Base-by-base conservation (phyloP, 2,113 vertebrate species). In the Nycticryphes semicollaris region DNA sequence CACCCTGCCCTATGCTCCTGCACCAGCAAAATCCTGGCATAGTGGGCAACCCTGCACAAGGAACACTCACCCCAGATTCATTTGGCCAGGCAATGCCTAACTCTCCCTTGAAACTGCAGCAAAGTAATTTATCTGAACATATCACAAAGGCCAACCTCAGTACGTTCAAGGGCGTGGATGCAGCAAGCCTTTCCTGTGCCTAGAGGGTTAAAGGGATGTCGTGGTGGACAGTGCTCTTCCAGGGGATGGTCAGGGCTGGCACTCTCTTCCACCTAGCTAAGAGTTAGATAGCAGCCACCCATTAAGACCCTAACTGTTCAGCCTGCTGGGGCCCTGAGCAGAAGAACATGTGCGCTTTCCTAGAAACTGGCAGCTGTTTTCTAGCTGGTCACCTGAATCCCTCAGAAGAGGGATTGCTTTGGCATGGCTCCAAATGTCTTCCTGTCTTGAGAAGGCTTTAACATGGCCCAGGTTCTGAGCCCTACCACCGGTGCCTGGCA, bases 111-210 rank as follows among this genome's bases (percentile, higher is more conserved):
- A 53, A 88, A 24, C 24, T 60, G 86, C 68, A 79, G 53, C 14
- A 67, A 72, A 67, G 11, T 0, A 59, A 62, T 69, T 60, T 76
- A 7, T 59, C 74, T 59, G 54, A 93, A 78, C 30, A 59, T 1
- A 41, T 54, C 2, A 1, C 56, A 79, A 76, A 6, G 28, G 47
- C 9, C 37, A 41, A 37, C 22, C 18, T 57, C 0, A 0, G 41
- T 31, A 6, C 0, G 0, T n/a, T 64, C 41, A n/a, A 78, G 14
- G n/a, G 5, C 59, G n/a, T 41, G 59, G 25, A 37, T 53, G 45
- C 60, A 94, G 33, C 0, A 1, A 75, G 73, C 8, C 39, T 86
- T 81, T 62, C 50, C 37, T 6, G 2, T 31, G 43, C 41, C 78
- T 60, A 48, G 43, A 62, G 56, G 37, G 27, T 80, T 64, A 43